Evolutionary conservation across 2,888 invertebrate genomes (phyloP).

Genomic region (Xylophagus ater): DNA sequence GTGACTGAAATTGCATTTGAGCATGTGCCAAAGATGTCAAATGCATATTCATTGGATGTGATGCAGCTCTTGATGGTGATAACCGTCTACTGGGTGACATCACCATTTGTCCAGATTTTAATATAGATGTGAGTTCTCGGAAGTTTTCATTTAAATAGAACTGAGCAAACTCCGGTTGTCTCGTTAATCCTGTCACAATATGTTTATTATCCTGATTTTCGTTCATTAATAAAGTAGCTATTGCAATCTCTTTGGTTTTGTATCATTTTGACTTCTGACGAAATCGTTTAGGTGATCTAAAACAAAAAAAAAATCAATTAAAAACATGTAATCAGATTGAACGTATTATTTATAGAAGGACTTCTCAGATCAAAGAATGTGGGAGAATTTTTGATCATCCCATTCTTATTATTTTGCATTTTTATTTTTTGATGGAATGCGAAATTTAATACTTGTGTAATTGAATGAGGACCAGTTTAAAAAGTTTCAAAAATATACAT

Average conservation of each 20-base stretch:
- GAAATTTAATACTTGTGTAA: too few relatives aligned
- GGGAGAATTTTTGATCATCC: too few relatives aligned
- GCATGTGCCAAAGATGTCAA: constrained; percentile 34
- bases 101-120: constrained; percentile 37
- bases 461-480: too few relatives aligned
- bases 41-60: constrained; percentile 41
- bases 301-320: constrained; percentile 11
- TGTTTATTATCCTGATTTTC: constrained; percentile 18
- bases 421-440: too few relatives aligned
- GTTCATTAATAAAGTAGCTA: constrained; percentile 20
- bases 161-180: too few relatives aligned
- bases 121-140: neutral
- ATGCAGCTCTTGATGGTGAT: constrained; percentile 46
- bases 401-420: too few relatives aligned
- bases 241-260: constrained; percentile 13
- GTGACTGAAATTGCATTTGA: constrained; percentile 37
- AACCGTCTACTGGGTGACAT: constrained; percentile 59
- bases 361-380: too few relatives aligned
- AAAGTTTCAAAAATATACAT: too few relatives aligned
- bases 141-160: neutral
- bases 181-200: too few relatives aligned
- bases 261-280: constrained; percentile 15
- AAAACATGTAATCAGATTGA: too few relatives aligned
- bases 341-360: too few relatives aligned
- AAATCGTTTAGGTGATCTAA: constrained; percentile 16